A percentile compares a stretch with the other conserved stretches of the same genome.
Evolutionary conservation across 2,113 vertebrate genomes (phyloP).

Genomic region (Gorsachius goisagi): DNA sequence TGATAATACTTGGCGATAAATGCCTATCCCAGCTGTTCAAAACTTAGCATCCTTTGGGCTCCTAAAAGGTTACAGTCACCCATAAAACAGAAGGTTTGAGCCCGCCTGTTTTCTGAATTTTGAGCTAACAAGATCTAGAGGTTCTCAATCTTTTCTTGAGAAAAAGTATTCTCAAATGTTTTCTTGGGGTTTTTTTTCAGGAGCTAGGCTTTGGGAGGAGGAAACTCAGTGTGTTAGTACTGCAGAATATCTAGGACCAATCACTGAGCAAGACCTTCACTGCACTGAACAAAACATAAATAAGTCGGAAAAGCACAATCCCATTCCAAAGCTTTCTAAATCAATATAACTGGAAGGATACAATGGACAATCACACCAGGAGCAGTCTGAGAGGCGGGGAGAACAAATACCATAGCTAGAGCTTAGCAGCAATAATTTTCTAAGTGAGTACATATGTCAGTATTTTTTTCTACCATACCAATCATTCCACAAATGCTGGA

Average conservation of each 20-base stretch:
- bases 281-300: not conserved
- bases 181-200: not conserved
- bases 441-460: not conserved
- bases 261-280: not conserved
- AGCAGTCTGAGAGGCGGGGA: not conserved
- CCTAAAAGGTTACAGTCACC: not conserved
- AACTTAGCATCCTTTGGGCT: not conserved
- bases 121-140: not conserved
- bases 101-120: not conserved
- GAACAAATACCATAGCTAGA: not conserved
- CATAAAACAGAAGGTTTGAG: not conserved
- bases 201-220: not conserved
- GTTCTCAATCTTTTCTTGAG: not conserved
- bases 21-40: not conserved
- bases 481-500: not conserved
- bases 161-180: not conserved
- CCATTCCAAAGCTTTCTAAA: not conserved
- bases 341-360: not conserved
- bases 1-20: not conserved
- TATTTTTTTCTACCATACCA: not conserved
- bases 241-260: not conserved
- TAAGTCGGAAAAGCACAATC: not conserved
- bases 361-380: not conserved
- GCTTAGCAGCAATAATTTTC: not conserved
- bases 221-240: not conserved